Evolutionary conservation across 2,888 invertebrate genomes (phyloP).

Genomic region (Cosmopolites sordidus): DNA sequence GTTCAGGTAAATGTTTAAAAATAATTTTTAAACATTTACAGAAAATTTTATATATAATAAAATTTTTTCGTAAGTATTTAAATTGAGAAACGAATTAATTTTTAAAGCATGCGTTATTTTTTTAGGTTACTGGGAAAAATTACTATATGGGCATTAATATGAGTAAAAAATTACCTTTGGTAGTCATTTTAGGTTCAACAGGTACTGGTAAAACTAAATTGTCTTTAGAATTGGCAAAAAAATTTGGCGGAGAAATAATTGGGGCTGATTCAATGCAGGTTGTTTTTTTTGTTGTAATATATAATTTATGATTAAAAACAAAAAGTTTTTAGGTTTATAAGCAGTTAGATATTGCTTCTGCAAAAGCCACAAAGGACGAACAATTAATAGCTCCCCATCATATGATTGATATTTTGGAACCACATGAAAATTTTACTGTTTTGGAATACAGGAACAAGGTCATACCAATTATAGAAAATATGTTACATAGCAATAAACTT

Average conservation of each 20-base stretch:
- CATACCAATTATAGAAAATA: slow-evolving; percentile 70
- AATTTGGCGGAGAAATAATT: slow-evolving; percentile 86
- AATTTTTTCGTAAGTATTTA: too few relatives aligned
- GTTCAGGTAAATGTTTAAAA: too few relatives aligned
- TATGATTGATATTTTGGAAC: slow-evolving; percentile 80
- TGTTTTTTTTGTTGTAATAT: slow-evolving; percentile 9
- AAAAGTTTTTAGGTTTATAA: slow-evolving; percentile 72
- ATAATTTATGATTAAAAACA: not conserved
- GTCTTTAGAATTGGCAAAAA: slow-evolving; percentile 83
- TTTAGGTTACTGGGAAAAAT: not conserved
- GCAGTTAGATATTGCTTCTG: slow-evolving; percentile 87
- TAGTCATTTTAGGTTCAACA: slow-evolving; percentile 93
- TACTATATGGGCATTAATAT: slow-evolving; percentile 25
- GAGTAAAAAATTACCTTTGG: slow-evolving; percentile 56
- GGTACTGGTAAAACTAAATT: slow-evolving; percentile 97
- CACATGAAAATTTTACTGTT: slow-evolving; percentile 75
- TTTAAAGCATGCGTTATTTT: not conserved
- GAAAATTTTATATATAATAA: too few relatives aligned
- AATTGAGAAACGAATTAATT: too few relatives aligned
- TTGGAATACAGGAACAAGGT: slow-evolving; percentile 78
- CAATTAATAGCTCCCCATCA: slow-evolving; percentile 75
- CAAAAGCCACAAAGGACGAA: slow-evolving; percentile 85
- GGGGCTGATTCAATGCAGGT: slow-evolving; percentile 99
- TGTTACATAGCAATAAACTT: slow-evolving; percentile 65
- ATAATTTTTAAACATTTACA: too few relatives aligned